Percentiles rank a stretch among this genome's conserved stretches.
Conservation (phyloP, 2,797 vertebrate genomes). For the Neomorphus geoffroyi region DNA sequence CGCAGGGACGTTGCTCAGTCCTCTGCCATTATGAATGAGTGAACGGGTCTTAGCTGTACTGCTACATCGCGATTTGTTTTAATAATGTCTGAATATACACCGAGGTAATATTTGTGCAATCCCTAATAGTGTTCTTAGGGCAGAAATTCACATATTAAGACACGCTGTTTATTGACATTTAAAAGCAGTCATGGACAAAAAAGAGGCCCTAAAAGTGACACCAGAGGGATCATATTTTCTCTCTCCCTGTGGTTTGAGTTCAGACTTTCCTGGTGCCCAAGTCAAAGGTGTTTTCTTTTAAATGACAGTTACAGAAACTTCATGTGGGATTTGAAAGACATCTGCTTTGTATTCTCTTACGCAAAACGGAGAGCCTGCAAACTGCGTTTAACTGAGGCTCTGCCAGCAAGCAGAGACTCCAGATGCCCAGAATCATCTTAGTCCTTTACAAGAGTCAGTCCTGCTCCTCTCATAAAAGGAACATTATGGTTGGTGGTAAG, state of each 20-base stretch:
- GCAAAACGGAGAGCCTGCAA: not conserved
- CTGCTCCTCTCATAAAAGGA: not conserved
- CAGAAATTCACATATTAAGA: conserved; percentile 58
- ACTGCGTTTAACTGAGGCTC: conserved; percentile 5
- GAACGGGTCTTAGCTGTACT: conserved; percentile 52
- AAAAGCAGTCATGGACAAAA: conserved; percentile 20
- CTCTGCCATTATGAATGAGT: conserved; percentile 55
- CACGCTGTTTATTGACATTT: conserved; percentile 60
- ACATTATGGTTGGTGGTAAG: not conserved
- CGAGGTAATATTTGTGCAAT: conserved; percentile 73
- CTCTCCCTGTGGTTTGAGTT: conserved; percentile 18
- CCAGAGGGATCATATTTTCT: conserved; percentile 7
- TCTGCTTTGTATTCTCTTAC: conserved; percentile 1
- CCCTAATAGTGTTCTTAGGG: conserved; percentile 36
- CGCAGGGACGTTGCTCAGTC: conserved; percentile 29
- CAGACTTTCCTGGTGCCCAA: not conserved
- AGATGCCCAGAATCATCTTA: not conserved
- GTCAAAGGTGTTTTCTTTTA: conserved; percentile 26
- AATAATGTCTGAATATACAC: conserved; percentile 71
- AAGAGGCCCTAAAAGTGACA: conserved; percentile 26
- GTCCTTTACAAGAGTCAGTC: not conserved
- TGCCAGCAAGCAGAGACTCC: not conserved
- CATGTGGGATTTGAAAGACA: conserved; percentile 10
- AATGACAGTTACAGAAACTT: conserved; percentile 25
- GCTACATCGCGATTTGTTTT: conserved; percentile 76